phyloP scores from a whole-genome alignment of 2,797 vertebrate species.

The Alcedo quadribrachys region DNA sequence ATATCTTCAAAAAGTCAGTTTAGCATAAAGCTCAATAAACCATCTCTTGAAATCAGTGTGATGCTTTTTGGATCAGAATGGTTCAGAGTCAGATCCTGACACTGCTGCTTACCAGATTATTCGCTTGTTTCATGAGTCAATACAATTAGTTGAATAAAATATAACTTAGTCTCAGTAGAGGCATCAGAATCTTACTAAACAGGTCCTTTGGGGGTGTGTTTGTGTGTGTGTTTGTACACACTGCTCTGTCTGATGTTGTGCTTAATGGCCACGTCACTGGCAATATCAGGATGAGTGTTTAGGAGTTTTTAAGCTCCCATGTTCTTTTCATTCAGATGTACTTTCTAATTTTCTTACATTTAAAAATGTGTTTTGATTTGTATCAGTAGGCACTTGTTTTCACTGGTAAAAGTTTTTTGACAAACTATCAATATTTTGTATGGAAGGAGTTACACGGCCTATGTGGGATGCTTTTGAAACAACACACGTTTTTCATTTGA shows the following conservation, averaged over 20 bases:
- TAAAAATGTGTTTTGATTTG: not conserved
- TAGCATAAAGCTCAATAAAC: not conserved
- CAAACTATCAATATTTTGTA: not conserved
- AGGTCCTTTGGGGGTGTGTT: fast-evolving
- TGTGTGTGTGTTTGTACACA: not conserved
- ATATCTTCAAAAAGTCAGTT: not conserved
- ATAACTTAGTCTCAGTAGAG: not conserved
- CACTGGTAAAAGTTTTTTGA: not conserved
- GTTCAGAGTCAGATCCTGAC: not conserved
- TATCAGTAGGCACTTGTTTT: not conserved
- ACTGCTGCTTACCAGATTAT: not conserved
- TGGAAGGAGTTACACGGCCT: not conserved
- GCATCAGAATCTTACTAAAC: not conserved
- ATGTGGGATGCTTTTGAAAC: not conserved
- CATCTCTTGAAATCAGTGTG: not conserved
- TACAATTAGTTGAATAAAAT: not conserved
- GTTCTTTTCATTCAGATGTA: not conserved
- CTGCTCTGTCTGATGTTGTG: not conserved
- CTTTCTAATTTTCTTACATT: not conserved
- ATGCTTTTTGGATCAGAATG: not conserved
- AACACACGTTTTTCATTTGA: not conserved
- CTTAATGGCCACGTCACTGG: fast-evolving
- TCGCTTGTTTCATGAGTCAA: not conserved
- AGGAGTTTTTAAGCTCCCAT: not conserved
- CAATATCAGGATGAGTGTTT: not conserved